phyloP scores from a whole-genome alignment of 92 coral and sea anemone genomes.

The Siderastrea siderea region DNA sequence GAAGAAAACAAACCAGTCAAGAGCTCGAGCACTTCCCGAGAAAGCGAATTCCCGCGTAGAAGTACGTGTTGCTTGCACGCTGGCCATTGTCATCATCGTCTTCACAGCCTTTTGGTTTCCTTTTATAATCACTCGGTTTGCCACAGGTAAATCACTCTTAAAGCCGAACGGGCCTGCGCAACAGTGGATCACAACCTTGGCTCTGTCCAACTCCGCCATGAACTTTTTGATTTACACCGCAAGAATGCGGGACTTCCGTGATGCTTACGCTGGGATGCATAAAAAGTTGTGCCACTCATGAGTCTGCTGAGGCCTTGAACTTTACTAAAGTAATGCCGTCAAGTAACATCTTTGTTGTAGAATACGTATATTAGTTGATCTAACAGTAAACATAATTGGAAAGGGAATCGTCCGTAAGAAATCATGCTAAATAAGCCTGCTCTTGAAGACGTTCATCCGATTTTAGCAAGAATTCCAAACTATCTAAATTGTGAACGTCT shows the following conservation, averaged over 20 bases:
- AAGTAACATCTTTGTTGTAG: not conserved
- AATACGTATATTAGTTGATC: not conserved
- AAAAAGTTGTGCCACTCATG: not conserved
- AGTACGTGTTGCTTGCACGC: constrained; percentile 57
- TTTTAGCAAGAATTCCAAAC: no score
- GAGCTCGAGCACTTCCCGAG: constrained; percentile 2
- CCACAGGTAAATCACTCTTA: not conserved
- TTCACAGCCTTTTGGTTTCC: constrained; percentile 47
- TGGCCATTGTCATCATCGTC: constrained; percentile 41
- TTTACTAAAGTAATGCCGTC: not conserved
- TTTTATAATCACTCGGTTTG: constrained; percentile 1
- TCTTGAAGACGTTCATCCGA: no score
- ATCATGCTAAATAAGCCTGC: no score
- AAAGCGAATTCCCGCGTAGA: constrained; percentile 46
- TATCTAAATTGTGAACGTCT: no score
- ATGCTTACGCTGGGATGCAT: not conserved
- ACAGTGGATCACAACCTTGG: constrained; percentile 63
- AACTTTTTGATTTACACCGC: constrained; percentile 38
- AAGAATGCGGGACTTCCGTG: constrained; percentile 18
- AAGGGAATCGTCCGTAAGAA: no score
- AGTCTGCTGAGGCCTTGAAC: not conserved
- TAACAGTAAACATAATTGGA: no score
- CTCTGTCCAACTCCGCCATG: constrained; percentile 61
- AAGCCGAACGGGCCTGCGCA: constrained; percentile 12
- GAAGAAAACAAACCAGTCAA: not conserved